Evolutionary conservation across 2,888 invertebrate species (phyloP), one percentile per base, ranked within the genome.

Genomic region (Hemicrepidius hirtus): DNA sequence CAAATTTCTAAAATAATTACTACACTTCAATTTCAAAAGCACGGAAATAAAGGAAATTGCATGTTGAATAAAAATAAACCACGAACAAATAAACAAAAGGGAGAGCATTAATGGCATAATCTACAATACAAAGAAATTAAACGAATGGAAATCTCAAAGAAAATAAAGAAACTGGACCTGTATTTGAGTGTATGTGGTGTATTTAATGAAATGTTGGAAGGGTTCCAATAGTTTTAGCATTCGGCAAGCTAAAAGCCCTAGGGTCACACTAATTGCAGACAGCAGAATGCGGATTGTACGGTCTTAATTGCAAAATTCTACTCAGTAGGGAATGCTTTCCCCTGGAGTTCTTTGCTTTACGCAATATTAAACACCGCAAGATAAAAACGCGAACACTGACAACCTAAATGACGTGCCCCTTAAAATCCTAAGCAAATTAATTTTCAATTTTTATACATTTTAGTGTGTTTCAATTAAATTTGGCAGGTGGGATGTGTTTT

Each of bases 261-360:
- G 53, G 53, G 53, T 53, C 53, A 53, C 53, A 53, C 53, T 53
- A 53, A 53, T 53, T 53, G 53, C 53, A 53, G 28, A 53, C 28
- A 24, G 53, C 28, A 53, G 53, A 53, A 53, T 53, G 53, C 53
- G 53, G 53, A 53, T 53, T 53, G 28, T 53, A 53, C 53, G 24
- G 24, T 24, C 53, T 53, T 53, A 53, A 53, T 53, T 53, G 28
- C 53, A 53, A 53, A 53, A 53, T 53, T 53, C 53, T 53, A 28
- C 53, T 28, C 53, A 53, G 13, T 28, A 53, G 53, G 32, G 44
- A 18, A 53, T 32, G 53, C 21, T 28, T 28, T 21, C 6, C 13
- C 28, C 53, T 12, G 12, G 28, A 3, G 10, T 13, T 6, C 16
- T 53, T 53, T 24, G 53, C 18, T 28, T 18, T 18, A 49, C 49